Percentiles rank a stretch among this genome's conserved stretches.
phyloP scores from a whole-genome alignment of 2,797 vertebrate genomes.

The Diplodus puntazzo region DNA sequence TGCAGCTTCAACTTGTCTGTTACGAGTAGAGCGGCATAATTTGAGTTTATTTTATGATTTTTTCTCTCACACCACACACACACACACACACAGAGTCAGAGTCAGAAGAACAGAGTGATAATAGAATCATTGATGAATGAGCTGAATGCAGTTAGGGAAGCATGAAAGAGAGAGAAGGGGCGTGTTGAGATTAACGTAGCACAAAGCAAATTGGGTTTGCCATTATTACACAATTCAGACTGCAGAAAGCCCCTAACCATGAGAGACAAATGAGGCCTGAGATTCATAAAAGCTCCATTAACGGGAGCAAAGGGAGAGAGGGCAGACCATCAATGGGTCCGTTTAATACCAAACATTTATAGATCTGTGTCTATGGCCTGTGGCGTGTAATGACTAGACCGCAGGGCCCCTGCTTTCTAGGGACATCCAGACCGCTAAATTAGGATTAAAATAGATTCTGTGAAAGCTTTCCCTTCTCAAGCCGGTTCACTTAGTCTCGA shows the following conservation, averaged over 20 bases:
- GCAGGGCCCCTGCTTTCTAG: constrained; percentile 61
- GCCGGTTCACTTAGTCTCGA: constrained; percentile 35
- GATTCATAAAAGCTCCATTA: constrained; percentile 85
- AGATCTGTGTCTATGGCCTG: constrained; percentile 74
- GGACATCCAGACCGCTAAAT: constrained; percentile 62
- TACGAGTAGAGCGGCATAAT: constrained; percentile 64
- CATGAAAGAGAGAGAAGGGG: constrained; percentile 81
- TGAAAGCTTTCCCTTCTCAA: constrained; percentile 30
- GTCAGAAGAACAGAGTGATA: constrained; percentile 73
- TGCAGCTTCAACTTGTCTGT: constrained; percentile 64
- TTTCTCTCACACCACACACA: constrained; percentile 1
- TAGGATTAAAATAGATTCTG: constrained; percentile 68
- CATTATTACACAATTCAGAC: constrained; percentile 83
- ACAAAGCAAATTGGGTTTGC: constrained; percentile 86
- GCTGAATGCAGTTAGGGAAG: constrained; percentile 79
- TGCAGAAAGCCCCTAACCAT: constrained; percentile 81
- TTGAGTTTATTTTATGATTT: constrained; percentile 69
- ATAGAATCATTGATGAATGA: constrained; percentile 85
- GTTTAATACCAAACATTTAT: constrained; percentile 81
- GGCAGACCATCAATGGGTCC: constrained; percentile 75
- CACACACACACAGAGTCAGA: constrained; percentile 37
- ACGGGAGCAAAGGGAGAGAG: constrained; percentile 74
- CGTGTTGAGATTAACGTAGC: constrained; percentile 83
- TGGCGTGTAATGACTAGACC: constrained; percentile 70
- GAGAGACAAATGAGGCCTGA: constrained; percentile 84